phyloP scores from a whole-genome alignment of 2,113 vertebrate species.

The Cololabis saira region DNA sequence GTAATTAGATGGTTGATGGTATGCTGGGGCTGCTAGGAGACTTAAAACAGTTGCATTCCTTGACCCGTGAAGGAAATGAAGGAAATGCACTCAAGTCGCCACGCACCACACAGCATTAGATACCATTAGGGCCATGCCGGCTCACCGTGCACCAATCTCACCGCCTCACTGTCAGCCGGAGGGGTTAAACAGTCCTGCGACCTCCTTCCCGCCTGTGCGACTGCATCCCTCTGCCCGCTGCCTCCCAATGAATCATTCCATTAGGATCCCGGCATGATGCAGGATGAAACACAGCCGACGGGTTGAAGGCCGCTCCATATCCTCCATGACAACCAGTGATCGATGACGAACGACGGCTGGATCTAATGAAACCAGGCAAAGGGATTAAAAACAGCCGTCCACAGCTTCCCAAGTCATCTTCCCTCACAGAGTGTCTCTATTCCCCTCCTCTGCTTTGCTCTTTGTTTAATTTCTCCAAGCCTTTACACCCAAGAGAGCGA shows the following conservation, averaged over 20 bases:
- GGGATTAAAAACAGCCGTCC: slow-evolving; percentile 63
- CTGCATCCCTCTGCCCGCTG: slow-evolving; percentile 3
- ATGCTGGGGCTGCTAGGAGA: no score
- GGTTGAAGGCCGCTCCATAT: slow-evolving; percentile 46
- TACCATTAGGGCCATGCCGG: slow-evolving; percentile 32
- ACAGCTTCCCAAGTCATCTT: slow-evolving; percentile 16
- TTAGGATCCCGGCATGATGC: slow-evolving; percentile 58
- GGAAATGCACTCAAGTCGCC: neutral
- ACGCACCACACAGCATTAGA: neutral
- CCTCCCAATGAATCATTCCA: slow-evolving; percentile 53
- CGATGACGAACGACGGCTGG: slow-evolving; percentile 58
- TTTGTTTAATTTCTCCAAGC: neutral
- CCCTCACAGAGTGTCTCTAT: neutral
- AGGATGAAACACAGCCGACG: slow-evolving; percentile 22
- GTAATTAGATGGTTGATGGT: no score
- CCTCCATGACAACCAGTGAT: slow-evolving; percentile 67
- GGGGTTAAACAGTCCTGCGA: slow-evolving; percentile 37
- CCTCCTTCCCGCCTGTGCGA: slow-evolving; percentile 11
- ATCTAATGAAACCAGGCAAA: slow-evolving; percentile 59
- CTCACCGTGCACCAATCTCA: slow-evolving; percentile 3
- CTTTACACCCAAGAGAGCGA: neutral
- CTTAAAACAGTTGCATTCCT: neutral
- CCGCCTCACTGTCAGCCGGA: slow-evolving; percentile 6
- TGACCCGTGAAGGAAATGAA: slow-evolving; percentile 7
- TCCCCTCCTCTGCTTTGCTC: neutral